Percentiles rank a stretch among this genome's conserved stretches.
Evolutionary conservation across 2,888 invertebrate species (phyloP).

Genomic region (Uropetala carovei): DNA sequence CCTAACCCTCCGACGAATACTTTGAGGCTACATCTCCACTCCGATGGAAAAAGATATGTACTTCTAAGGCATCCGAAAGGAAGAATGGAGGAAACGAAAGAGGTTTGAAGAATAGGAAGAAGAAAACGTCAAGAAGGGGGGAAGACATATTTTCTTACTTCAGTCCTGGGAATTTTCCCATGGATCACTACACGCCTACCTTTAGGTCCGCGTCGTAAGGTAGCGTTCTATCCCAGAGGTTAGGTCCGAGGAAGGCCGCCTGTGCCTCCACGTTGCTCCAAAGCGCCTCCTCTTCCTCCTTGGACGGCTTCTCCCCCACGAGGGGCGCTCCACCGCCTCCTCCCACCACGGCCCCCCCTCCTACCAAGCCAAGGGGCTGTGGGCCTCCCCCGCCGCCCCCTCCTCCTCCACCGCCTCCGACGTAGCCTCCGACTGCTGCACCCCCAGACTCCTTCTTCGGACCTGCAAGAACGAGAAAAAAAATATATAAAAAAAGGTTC

Average conservation of each 20-base stretch:
- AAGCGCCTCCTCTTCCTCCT: conserved; percentile 74
- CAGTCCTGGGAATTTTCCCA: background rate
- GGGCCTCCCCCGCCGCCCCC: conserved; percentile 17
- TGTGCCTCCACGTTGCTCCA: conserved; percentile 93
- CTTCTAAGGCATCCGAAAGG: background rate
- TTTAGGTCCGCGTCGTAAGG: conserved; percentile 96
- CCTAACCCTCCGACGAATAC: background rate
- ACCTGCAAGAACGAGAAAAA: background rate
- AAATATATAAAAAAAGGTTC: background rate
- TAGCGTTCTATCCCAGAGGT: conserved; percentile 96
- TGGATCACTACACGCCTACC: conserved; percentile 77
- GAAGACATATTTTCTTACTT: background rate
- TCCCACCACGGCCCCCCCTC: background rate
- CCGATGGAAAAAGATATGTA: conserved; percentile 4
- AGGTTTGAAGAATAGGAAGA: background rate
- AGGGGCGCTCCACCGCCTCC: background rate
- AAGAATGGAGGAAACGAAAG: background rate
- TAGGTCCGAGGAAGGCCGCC: conserved; percentile 96
- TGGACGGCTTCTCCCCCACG: conserved; percentile 41
- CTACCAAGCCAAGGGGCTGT: background rate
- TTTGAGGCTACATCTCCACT: background rate
- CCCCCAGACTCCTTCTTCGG: conserved; percentile 50
- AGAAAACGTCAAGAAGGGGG: background rate
- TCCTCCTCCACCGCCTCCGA: background rate
- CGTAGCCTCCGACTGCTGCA: conserved; percentile 30